phyloP scores from a whole-genome alignment of 2,888 invertebrate species.

The Metacarcinus magister region DNA sequence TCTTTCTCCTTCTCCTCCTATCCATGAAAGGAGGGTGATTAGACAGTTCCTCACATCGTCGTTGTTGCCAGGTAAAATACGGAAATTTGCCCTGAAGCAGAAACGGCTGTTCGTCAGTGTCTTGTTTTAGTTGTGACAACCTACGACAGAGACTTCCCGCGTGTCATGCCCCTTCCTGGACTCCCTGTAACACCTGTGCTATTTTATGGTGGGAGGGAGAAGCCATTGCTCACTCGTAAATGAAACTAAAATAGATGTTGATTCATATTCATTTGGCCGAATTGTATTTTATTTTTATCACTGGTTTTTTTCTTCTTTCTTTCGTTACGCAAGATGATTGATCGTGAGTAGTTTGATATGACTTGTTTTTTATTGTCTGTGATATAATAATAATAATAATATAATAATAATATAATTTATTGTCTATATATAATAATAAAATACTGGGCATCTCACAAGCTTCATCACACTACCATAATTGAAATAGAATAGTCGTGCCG shows the following conservation, averaged over 20 bases:
- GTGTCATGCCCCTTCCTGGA: slow-evolving; percentile 3
- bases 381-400: too few species aligned
- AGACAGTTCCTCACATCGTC: neutral
- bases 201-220: neutral
- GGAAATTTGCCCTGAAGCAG: neutral
- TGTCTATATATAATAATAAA: too few species aligned
- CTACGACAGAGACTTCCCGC: neutral
- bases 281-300: neutral
- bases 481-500: too few species aligned
- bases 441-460: too few species aligned
- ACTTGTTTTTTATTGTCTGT: too few species aligned
- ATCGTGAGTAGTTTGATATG: too few species aligned
- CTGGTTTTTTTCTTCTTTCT: neutral
- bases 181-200: neutral
- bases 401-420: too few species aligned
- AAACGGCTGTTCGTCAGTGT: neutral
- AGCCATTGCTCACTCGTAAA: neutral
- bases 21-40: neutral
- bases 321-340: too few species aligned
- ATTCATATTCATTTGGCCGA: neutral
- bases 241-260: neutral
- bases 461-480: too few species aligned
- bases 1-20: neutral
- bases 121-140: neutral
- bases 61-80: slow-evolving; percentile 10